A percentile compares a stretch with the other conserved stretches of the same genome.
Conservation (phyloP, 2,797 vertebrate genomes). For the Rhodeus uyekii region DNA sequence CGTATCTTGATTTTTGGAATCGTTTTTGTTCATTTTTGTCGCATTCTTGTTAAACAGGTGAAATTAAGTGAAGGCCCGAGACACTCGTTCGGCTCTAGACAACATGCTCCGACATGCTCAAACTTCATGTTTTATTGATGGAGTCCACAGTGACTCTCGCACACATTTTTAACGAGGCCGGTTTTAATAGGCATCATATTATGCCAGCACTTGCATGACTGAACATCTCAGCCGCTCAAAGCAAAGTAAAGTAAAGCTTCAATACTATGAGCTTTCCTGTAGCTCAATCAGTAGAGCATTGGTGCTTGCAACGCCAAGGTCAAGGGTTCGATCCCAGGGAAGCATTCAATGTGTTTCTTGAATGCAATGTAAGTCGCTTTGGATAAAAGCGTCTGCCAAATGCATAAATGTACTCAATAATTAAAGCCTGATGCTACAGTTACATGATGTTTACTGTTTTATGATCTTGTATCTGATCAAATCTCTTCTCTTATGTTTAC, state of each 20-base stretch:
- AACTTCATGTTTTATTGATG: constrained; percentile 59
- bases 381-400: no score
- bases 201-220: constrained; percentile 45
- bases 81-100: background rate
- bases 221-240: constrained; percentile 41
- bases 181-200: constrained; percentile 43
- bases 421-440: background rate
- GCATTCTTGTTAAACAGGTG: background rate
- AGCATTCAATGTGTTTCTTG: no score
- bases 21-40: background rate
- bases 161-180: constrained; percentile 50
- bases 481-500: constrained; percentile 44
- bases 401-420: no score
- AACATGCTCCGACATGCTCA: constrained; percentile 50
- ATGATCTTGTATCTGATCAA: background rate
- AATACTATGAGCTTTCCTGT: no score
- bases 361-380: no score
- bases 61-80: background rate
- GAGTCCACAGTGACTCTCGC: constrained; percentile 42
- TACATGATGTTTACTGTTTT: background rate
- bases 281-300: no score
- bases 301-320: no score
- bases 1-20: background rate
- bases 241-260: constrained; percentile 11
- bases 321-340: no score